Percentiles rank a stretch among this genome's conserved stretches.
These are phyloP conservation scores for Diloba caeruleocephala DNA, from an alignment of 2,888 invertebrate genomes.

Conservation along the genomic window DNA sequence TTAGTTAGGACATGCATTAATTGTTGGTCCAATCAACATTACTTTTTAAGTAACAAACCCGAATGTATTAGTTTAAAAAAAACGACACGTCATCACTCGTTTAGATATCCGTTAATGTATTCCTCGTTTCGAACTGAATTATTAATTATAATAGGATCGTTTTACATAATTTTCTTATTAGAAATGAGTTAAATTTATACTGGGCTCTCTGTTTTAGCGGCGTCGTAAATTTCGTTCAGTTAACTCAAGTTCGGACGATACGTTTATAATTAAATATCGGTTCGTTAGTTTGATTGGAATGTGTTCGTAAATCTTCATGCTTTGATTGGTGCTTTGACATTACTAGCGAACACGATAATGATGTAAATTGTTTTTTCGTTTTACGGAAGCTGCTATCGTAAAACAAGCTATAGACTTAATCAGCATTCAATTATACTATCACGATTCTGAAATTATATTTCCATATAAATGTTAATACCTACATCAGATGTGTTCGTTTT, in stretches of 20 bases:
- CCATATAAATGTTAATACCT: conserved; percentile 53
- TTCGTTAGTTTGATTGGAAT: conserved; percentile 74
- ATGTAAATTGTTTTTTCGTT: conserved; percentile 52
- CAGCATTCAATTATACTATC: conserved; percentile 54
- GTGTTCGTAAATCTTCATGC: conserved; percentile 52
- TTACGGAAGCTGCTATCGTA: conserved; percentile 58
- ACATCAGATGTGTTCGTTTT: conserved; percentile 42
- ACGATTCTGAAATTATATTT: conserved; percentile 53
- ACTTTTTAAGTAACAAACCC: conserved; percentile 42
- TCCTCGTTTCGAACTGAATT: conserved; percentile 77
- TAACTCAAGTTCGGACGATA: conserved; percentile 73
- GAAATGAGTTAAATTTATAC: conserved; percentile 81
- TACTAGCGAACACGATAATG: conserved; percentile 47
- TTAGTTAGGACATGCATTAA: conserved; percentile 48
- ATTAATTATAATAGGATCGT: conserved; percentile 83
- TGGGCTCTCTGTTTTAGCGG: conserved; percentile 83
- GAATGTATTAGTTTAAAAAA: conserved; percentile 48
- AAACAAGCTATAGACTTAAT: conserved; percentile 56
- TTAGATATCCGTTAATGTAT: conserved; percentile 66
- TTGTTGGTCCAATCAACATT: conserved; percentile 52
- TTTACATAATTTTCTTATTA: conserved; percentile 88
- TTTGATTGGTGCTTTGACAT: conserved; percentile 62
- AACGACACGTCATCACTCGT: conserved; percentile 59
- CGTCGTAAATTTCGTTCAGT: conserved; percentile 78
- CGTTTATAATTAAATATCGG: conserved; percentile 82